Percentiles rank a stretch among this genome's conserved stretches.
Conservation (phyloP, 2,888 invertebrate genomes). For the Ephialtes manifestator region DNA sequence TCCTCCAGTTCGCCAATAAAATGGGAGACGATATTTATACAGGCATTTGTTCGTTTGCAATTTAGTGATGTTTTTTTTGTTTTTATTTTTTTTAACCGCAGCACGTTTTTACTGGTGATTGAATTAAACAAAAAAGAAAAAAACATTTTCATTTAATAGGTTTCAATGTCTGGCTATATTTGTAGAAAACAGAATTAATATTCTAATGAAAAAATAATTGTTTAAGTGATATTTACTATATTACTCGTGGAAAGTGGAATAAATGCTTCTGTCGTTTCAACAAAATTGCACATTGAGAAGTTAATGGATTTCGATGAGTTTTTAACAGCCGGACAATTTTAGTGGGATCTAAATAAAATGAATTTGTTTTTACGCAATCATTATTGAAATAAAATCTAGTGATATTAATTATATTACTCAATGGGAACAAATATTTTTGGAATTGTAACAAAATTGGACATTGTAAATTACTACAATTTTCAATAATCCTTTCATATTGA, state of each 20-base stretch:
- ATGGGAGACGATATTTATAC: neutral
- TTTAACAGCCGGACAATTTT: too few species aligned
- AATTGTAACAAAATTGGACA: too few species aligned
- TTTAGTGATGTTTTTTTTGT: neutral
- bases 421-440: too few species aligned
- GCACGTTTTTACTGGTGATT: too few species aligned
- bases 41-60: neutral
- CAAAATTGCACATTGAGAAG: neutral
- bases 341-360: too few species aligned
- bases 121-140: too few species aligned
- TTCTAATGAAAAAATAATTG: neutral
- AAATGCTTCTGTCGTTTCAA: neutral
- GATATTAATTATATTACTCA: too few species aligned
- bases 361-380: too few species aligned
- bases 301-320: neutral
- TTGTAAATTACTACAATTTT: too few species aligned
- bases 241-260: neutral
- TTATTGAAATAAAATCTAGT: too few species aligned
- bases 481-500: too few species aligned
- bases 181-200: neutral
- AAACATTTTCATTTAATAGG: too few species aligned
- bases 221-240: neutral
- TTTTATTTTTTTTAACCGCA: neutral
- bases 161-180: neutral
- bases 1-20: slow-evolving; percentile 5